Conservation (phyloP, 53 echinoderm and acorn worm genomes). For the Paracentrotus lividus region DNA sequence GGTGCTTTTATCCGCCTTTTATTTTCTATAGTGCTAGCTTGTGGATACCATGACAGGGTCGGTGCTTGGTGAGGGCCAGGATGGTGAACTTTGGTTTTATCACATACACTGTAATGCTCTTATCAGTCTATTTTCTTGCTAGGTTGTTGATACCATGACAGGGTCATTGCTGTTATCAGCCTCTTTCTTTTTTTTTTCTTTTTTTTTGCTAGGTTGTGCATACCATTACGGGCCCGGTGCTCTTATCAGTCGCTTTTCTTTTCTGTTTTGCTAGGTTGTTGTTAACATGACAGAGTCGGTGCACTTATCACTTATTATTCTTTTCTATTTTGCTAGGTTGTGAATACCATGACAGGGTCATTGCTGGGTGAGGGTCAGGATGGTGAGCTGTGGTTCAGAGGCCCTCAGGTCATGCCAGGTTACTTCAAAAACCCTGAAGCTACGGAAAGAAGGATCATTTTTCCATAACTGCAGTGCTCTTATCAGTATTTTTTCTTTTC, state of each 20-base stretch:
- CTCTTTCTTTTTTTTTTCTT: no score
- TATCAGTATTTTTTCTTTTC: not conserved
- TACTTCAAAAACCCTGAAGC: constrained; percentile 70
- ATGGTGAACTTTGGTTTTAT: constrained; percentile 62
- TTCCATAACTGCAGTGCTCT: no score
- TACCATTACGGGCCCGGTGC: no score
- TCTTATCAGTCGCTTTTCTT: not conserved
- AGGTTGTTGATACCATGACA: constrained; percentile 73
- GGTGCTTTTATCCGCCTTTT: not conserved
- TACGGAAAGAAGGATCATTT: constrained; percentile 28
- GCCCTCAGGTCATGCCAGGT: constrained; percentile 62
- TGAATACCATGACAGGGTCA: constrained; percentile 61
- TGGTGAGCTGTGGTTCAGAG: constrained; percentile 57
- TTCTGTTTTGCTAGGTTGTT: constrained; percentile 59
- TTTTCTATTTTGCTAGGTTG: constrained; percentile 55
- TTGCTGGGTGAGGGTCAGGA: constrained; percentile 62
- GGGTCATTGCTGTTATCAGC: constrained; percentile 37
- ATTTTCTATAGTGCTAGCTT: constrained; percentile 58
- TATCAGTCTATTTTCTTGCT: not conserved
- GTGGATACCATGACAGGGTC: constrained; percentile 66
- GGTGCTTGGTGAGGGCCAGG: constrained; percentile 57
- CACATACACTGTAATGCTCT: no score
- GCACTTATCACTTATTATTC: not conserved
- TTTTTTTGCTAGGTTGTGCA: no score
- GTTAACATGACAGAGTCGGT: constrained; percentile 52